These are phyloP conservation scores for Stichodactyla mertensii DNA, from an alignment of 64 coral and sea anemone genomes.

Conservation along the genomic window DNA sequence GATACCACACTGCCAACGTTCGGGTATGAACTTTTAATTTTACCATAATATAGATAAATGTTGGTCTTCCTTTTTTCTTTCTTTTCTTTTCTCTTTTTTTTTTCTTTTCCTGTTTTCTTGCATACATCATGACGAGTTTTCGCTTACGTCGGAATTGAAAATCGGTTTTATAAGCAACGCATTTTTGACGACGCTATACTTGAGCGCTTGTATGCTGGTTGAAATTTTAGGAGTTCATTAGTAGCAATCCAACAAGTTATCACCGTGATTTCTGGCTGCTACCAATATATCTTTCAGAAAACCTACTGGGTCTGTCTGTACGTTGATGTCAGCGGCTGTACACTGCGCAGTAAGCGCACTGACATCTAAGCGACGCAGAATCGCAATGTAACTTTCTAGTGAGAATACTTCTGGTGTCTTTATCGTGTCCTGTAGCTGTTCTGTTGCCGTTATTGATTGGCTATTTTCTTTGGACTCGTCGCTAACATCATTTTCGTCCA, in stretches of 20 bases:
- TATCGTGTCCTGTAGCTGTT: neutral
- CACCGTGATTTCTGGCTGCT: conserved; percentile 36
- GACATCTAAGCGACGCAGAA: conserved; percentile 43
- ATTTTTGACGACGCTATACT: too few relatives aligned
- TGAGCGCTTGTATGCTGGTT: too few relatives aligned
- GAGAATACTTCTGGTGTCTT: neutral
- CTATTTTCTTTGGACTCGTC: neutral
- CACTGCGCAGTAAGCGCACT: conserved; percentile 14
- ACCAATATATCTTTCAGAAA: conserved; percentile 67
- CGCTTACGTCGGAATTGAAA: too few relatives aligned
- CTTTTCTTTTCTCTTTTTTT: too few relatives aligned
- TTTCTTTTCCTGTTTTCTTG: too few relatives aligned
- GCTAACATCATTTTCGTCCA: neutral
- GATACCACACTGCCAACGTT: too few relatives aligned
- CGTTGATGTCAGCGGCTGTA: conserved; percentile 35
- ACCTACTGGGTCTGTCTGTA: conserved; percentile 60
- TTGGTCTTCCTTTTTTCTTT: too few relatives aligned
- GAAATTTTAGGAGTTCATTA: neutral
- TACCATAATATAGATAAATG: too few relatives aligned
- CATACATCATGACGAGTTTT: too few relatives aligned
- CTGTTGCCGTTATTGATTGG: neutral
- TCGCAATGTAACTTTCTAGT: conserved; percentile 14
- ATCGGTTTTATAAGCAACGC: too few relatives aligned
- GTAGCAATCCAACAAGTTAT: conserved; percentile 88
- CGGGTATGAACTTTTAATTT: too few relatives aligned